Evolutionary conservation across 2,888 invertebrate genomes (phyloP).

Genomic region (Leistus spinibarbis): DNA sequence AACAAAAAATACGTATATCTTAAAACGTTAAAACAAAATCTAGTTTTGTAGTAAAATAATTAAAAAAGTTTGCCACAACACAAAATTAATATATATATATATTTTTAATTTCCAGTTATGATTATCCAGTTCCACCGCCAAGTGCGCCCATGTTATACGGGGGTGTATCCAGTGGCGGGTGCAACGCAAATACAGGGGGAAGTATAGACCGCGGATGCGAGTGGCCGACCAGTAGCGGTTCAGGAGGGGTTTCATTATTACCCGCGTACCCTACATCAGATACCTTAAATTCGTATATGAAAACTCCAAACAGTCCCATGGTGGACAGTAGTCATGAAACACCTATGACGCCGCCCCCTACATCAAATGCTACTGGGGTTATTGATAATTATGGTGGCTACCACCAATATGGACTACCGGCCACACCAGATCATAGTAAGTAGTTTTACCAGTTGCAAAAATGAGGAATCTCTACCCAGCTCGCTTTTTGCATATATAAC

Average conservation of each 20-base stretch:
- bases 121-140: conserved; percentile 46
- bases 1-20: too few relatives aligned
- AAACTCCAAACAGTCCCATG: conserved; percentile 56
- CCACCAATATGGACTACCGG: conserved; percentile 52
- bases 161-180: conserved; percentile 21
- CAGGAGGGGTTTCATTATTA: not conserved
- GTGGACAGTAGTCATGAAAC: conserved; percentile 52
- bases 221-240: conserved; percentile 19
- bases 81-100: not conserved
- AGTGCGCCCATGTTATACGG: conserved; percentile 15
- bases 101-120: conserved; percentile 49
- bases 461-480: too few relatives aligned
- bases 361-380: conserved; percentile 40
- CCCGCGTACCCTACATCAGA: conserved; percentile 46
- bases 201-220: conserved; percentile 15
- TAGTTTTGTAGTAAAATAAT: too few relatives aligned
- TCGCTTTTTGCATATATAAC: too few relatives aligned
- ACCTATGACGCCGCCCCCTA: conserved; percentile 52
- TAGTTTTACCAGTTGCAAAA: conserved; percentile 39
- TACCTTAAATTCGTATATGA: conserved; percentile 53
- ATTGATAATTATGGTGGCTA: conserved; percentile 52
- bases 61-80: not conserved
- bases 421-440: conserved; percentile 55
- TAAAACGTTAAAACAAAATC: too few relatives aligned
- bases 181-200: conserved; percentile 41